Evolutionary conservation across 2,888 invertebrate genomes (phyloP).

Genomic region (Sinohyriopsis cumingii): DNA sequence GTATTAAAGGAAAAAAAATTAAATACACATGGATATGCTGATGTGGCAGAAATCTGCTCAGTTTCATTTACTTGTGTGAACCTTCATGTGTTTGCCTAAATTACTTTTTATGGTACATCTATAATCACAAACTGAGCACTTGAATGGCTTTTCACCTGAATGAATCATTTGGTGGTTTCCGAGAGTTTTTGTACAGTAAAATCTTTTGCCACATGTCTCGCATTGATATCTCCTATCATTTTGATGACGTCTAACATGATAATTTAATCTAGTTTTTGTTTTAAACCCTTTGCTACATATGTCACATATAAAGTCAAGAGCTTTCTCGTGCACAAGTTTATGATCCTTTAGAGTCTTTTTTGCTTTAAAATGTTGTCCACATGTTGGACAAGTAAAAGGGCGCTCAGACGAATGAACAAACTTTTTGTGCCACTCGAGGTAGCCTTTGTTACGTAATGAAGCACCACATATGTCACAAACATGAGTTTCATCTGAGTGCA

Average conservation of each 20-base stretch:
- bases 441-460: conserved; percentile 14
- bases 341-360: conserved; percentile 31
- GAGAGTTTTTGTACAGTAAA: conserved; percentile 18
- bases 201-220: conserved; percentile 13
- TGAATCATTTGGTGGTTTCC: conserved; percentile 15
- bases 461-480: conserved; percentile 24
- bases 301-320: conserved; percentile 23
- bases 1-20: too few species aligned
- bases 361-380: conserved; percentile 23
- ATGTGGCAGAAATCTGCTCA: too few species aligned
- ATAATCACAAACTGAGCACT: conserved; percentile 16
- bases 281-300: conserved; percentile 28
- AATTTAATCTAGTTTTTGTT: too few species aligned
- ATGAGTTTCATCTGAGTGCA: too few species aligned
- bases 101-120: conserved; percentile 18
- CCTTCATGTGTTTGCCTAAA: conserved; percentile 17
- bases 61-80: too few species aligned
- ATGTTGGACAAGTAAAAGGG: conserved; percentile 20
- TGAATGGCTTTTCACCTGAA: conserved; percentile 22
- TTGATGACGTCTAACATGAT: conserved; percentile 18
- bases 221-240: conserved; percentile 12
- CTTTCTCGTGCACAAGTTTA: conserved; percentile 20
- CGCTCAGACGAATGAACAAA: conserved; percentile 21
- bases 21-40: too few species aligned
- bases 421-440: conserved; percentile 20